A percentile compares a stretch with the other conserved stretches of the same genome.
phyloP scores from a whole-genome alignment of 2,797 vertebrate species.

The Carapus acus region DNA sequence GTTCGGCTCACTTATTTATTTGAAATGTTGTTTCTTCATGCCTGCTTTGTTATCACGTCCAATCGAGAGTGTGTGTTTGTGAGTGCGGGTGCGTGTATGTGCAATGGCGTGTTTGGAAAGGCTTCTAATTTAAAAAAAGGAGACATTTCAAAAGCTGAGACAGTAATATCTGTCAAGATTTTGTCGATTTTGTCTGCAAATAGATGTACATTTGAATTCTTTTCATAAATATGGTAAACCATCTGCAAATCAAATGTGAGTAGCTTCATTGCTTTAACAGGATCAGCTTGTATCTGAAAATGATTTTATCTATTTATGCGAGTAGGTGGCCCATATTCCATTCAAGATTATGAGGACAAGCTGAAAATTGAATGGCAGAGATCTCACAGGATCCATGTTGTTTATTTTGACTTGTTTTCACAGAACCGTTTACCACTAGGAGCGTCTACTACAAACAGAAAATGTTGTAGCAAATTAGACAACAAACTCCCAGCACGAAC shows the following conservation, averaged over 20 bases:
- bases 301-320: no score
- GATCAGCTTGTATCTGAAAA: no score
- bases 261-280: no score
- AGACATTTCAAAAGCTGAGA: background rate
- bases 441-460: no score
- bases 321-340: no score
- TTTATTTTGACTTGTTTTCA: no score
- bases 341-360: no score
- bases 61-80: slow-evolving; percentile 3
- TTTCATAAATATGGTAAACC: background rate
- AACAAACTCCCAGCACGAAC: no score
- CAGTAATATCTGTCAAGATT: background rate
- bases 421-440: no score
- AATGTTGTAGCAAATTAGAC: no score
- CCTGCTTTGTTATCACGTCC: slow-evolving; percentile 12
- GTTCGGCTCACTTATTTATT: slow-evolving; percentile 52
- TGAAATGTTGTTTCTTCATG: slow-evolving; percentile 14
- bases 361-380: no score
- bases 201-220: background rate
- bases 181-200: background rate
- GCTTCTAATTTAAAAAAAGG: background rate
- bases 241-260: background rate
- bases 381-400: no score
- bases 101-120: background rate
- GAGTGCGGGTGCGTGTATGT: background rate